Evolutionary conservation across 2,113 vertebrate species (phyloP).

Genomic region (Rhodinocichla rosea): DNA sequence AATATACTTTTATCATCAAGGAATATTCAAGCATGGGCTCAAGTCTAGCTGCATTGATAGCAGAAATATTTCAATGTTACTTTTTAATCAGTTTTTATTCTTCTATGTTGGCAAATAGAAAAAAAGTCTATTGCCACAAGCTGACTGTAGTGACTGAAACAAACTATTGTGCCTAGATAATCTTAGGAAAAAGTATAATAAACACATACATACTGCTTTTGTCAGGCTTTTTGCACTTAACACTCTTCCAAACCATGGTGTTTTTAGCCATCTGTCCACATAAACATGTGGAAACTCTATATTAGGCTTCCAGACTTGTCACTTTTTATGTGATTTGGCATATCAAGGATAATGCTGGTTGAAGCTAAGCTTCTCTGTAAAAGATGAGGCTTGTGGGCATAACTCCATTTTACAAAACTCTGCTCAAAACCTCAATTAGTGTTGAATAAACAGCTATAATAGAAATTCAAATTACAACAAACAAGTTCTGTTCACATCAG

Average conservation of each 20-base stretch:
- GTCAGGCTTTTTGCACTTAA: background rate
- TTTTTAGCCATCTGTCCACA: background rate
- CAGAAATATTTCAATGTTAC: background rate
- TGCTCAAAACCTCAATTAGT: background rate
- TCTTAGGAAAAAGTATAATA: background rate
- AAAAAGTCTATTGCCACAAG: background rate
- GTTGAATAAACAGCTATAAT: background rate
- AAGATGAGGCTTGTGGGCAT: background rate
- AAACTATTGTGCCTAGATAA: background rate
- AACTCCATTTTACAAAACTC: background rate
- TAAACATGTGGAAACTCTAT: background rate
- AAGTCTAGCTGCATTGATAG: background rate
- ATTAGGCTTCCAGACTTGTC: background rate
- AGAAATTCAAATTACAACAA: background rate
- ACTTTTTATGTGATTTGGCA: background rate
- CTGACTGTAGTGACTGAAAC: background rate
- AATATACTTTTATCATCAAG: background rate
- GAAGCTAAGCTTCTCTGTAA: background rate
- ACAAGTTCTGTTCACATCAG: background rate
- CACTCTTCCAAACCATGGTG: background rate
- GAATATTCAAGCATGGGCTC: background rate
- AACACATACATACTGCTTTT: background rate
- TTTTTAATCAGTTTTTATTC: background rate
- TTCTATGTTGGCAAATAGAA: background rate
- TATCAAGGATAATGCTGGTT: background rate